Base-by-base conservation (phyloP, 30 jellyfish, hydroid and myxozoan genomes). In the Hydractinia symbiolongicarpus region DNA sequence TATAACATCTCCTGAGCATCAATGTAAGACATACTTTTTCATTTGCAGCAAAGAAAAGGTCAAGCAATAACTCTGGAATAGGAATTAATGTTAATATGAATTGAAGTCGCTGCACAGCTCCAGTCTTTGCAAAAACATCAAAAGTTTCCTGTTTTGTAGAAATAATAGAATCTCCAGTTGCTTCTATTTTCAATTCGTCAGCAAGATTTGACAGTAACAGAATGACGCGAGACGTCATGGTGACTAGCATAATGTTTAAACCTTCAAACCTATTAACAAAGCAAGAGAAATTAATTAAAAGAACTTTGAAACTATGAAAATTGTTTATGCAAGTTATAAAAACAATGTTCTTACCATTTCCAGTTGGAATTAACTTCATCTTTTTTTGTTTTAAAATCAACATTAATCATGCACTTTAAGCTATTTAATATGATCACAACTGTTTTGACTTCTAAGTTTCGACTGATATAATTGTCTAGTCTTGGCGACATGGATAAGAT, bases 151-250 rank as follows among this genome's bases (percentile, higher is more conserved):
- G 70, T 66, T 57, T 57, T 9, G 73, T 86, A 53, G n/a, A 52
- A 11, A 79, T 51, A 5, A 62, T 61, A 53, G 78, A 49, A 19
- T 72, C 61, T 40, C 82, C 88, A 8, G 52, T 50, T 15, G 53
- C 57, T 50, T 88, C 96, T 51, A 82, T 54, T 56, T 83, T 81
- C 8, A 89, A 55, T 66, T 82, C 84, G 21, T 89, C 97, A 5
- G 62, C 15, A 77, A 90, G 56, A 9, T 86, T 60, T 54, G 89
- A 55, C 84, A 90, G 67, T 55, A 90, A 51, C 50, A 82, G 73
- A 30, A 85, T 92, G 16, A 90, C 82, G 9, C 88, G 85, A 8
- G 97, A 90, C 0, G 94, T 86, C 97, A 90, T 85, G 6, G 97
- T 79, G 30, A 90, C 93, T 8, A 90, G 88, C 90, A 86, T 86